A percentile compares a stretch with the other conserved stretches of the same genome.
phyloP scores from a whole-genome alignment of 2,797 vertebrate species.

The Poeciliopsis infans region DNA sequence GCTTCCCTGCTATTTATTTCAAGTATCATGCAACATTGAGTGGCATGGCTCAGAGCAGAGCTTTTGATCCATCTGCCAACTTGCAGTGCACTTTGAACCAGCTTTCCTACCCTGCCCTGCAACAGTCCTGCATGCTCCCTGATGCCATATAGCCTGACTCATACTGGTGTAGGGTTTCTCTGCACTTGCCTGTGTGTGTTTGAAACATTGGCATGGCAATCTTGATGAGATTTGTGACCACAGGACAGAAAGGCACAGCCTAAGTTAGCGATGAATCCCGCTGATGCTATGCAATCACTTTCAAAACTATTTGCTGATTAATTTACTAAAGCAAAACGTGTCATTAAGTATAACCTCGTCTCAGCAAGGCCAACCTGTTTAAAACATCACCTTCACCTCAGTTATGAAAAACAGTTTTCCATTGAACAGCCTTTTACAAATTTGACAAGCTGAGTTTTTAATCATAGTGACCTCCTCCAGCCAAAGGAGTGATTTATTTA shows the following conservation, averaged over 20 bases:
- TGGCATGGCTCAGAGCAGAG: constrained; percentile 55
- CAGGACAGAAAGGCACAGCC: constrained; percentile 18
- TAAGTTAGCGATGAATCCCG: constrained; percentile 27
- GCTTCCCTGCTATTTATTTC: constrained; percentile 51
- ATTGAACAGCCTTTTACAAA: constrained; percentile 9
- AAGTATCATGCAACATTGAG: constrained; percentile 61
- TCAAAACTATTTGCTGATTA: constrained; percentile 17
- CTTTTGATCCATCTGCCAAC: constrained; percentile 70
- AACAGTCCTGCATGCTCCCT: constrained; percentile 51
- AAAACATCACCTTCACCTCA: constrained; percentile 6
- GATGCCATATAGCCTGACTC: constrained; percentile 53
- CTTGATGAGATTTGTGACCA: constrained; percentile 37
- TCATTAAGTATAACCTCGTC: neutral
- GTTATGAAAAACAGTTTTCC: neutral
- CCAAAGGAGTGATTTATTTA: constrained; percentile 33
- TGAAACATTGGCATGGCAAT: constrained; percentile 18
- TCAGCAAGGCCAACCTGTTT: neutral
- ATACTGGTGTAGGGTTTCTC: constrained; percentile 63
- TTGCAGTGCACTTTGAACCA: constrained; percentile 51
- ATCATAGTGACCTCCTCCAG: constrained; percentile 22
- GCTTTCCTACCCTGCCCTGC: constrained; percentile 64
- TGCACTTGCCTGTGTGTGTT: constrained; percentile 37
- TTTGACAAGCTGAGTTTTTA: constrained; percentile 34
- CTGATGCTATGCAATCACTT: constrained; percentile 15
- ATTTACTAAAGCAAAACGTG: constrained; percentile 2